Evolutionary conservation across 2,113 vertebrate species (phyloP), one percentile per base, ranked within the genome.

Genomic region (Ictalurus furcatus): DNA sequence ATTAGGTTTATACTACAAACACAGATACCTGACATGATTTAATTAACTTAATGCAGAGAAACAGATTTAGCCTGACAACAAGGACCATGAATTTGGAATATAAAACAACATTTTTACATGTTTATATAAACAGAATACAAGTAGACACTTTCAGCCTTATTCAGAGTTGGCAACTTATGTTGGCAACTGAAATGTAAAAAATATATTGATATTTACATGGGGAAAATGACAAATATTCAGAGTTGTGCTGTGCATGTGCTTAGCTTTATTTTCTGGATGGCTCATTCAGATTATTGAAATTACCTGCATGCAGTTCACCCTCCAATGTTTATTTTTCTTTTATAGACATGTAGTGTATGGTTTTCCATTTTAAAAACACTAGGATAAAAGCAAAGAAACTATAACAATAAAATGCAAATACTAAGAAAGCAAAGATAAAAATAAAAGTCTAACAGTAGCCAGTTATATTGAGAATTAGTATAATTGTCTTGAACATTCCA

Each of bases 1-100:
- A 87, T 89, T 58, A 89, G 54, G 30, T 90, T 76, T 79, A 58
- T 63, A 71, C 69, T 80, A 86, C 82, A 85, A 85, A 85, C 88
- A 9, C 34, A 82, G 80, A 40, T 84, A 63, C 65, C 81, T 87
- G 85, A 89, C 67, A 40, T 87, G 83, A 58, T 87, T 52, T 54
- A 79, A 89, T 73, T 54, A 85, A 73, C 88, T 52, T 58, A 58
- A 25, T 56, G 54, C 37, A 54, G 63, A 74, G 37, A 89, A 81
- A 81, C 54, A 87, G 59, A 44, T 48, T 88, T 59, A 88, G 13
- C 79, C 52, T 71, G 63, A 88, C 30, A n/a, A 58, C 52, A 44
- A 19, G 6, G 14, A 8, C 37, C 21, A 73, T 48, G 61, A 73
- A 83, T 40, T 82, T 58, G 48, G n/a, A 67, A 44, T 56, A 34